These are phyloP conservation scores for Rhinopomastus cyanomelas DNA, from an alignment of 2,113 vertebrate genomes.

Conservation along the genomic window DNA sequence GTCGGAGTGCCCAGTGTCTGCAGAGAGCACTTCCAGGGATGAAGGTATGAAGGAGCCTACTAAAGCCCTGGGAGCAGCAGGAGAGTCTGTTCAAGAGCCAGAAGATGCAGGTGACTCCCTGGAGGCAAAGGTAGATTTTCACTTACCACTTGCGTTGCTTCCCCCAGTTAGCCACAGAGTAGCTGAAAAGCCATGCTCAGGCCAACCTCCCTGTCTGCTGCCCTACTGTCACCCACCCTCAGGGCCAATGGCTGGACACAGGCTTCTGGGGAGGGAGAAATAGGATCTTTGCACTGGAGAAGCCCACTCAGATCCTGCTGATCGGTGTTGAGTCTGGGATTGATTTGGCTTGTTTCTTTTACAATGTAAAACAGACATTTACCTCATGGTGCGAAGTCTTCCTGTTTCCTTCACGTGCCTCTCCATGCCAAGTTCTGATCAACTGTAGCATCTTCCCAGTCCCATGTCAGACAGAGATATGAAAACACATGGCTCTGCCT, in stretches of 20 bases:
- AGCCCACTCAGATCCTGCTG: neutral
- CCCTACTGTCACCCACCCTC: neutral
- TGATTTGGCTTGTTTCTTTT: neutral
- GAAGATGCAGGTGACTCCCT: neutral
- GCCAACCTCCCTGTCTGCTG: neutral
- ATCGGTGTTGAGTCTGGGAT: neutral
- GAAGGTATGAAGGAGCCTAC: accelerated
- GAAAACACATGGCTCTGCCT: accelerated
- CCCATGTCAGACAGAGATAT: accelerated
- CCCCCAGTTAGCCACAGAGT: neutral
- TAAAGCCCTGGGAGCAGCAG: accelerated
- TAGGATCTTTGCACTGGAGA: neutral
- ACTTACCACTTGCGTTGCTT: accelerated
- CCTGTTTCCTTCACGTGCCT: neutral
- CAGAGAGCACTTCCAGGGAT: neutral
- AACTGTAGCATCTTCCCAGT: neutral
- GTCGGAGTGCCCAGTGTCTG: accelerated
- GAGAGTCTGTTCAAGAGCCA: neutral
- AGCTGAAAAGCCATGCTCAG: accelerated
- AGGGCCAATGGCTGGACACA: accelerated
- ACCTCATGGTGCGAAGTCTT: neutral
- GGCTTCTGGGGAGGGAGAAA: neutral
- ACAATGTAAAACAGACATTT: neutral
- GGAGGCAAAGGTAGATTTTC: neutral
- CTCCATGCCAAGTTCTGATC: no score